These are phyloP conservation scores for Peucedramus taeniatus DNA, from an alignment of 2,113 vertebrate species.

Conservation along the genomic window DNA sequence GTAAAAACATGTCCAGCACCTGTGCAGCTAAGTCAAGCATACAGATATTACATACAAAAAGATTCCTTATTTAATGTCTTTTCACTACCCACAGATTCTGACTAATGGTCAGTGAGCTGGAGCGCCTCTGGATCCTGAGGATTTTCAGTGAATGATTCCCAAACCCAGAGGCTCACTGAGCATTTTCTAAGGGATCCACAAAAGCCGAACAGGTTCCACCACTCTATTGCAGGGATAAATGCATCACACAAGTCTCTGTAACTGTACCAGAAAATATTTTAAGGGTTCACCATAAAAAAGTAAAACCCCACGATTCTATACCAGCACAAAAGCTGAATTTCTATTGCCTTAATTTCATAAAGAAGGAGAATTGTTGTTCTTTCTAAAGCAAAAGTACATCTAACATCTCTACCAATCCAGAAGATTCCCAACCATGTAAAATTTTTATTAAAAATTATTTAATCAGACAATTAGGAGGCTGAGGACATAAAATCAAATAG, in stretches of 20 bases:
- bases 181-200: background rate
- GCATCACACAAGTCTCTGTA: background rate
- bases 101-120: background rate
- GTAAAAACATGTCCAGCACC: background rate
- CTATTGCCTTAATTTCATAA: background rate
- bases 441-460: background rate
- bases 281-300: background rate
- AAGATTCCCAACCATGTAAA: background rate
- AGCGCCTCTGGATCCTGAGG: background rate
- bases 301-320: background rate
- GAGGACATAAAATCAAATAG: background rate
- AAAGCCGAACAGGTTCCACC: background rate
- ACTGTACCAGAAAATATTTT: background rate
- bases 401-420: background rate
- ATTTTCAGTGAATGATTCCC: background rate
- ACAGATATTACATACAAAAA: background rate
- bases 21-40: background rate
- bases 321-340: background rate
- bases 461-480: background rate
- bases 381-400: background rate
- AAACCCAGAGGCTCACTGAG: background rate
- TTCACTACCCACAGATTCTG: background rate
- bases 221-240: background rate
- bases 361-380: background rate
- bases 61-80: background rate